phyloP scores from a whole-genome alignment of 2,888 invertebrate species.

The Parapristionchus giblindavisi region DNA sequence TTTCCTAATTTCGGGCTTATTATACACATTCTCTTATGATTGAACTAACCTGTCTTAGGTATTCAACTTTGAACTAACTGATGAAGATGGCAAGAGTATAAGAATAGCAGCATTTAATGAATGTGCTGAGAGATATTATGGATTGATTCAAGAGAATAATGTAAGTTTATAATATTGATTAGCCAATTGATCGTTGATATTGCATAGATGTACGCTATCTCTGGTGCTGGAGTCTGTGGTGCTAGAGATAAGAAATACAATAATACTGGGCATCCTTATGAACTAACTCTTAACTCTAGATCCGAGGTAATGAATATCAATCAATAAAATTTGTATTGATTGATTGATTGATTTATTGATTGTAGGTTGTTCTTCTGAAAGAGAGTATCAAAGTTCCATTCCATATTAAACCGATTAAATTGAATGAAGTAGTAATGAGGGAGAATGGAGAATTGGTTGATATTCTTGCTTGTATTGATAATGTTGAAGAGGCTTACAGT shows the following conservation, averaged over 20 bases:
- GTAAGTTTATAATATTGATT: slow-evolving; percentile 38
- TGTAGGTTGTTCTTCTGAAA: neutral
- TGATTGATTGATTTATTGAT: too few relatives aligned
- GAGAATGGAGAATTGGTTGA: slow-evolving; percentile 52
- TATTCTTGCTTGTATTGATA: slow-evolving; percentile 61
- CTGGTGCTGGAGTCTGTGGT: slow-evolving; percentile 84
- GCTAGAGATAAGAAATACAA: slow-evolving; percentile 92
- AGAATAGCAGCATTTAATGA: slow-evolving; percentile 60
- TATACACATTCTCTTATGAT: too few relatives aligned
- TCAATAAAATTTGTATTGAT: too few relatives aligned
- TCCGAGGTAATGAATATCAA: too few relatives aligned
- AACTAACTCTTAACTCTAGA: slow-evolving; percentile 86
- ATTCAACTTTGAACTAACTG: slow-evolving; percentile 62
- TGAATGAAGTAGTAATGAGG: slow-evolving; percentile 14
- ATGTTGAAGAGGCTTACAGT: slow-evolving; percentile 46
- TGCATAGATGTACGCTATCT: slow-evolving; percentile 86
- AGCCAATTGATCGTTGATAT: too few relatives aligned
- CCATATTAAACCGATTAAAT: neutral
- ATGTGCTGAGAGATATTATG: slow-evolving; percentile 49
- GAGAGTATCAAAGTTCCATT: neutral
- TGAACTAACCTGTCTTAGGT: slow-evolving; percentile 48
- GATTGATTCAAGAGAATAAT: slow-evolving; percentile 49
- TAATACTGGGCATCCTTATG: slow-evolving; percentile 89
- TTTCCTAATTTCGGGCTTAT: too few relatives aligned
- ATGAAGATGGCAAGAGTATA: slow-evolving; percentile 52